Evolutionary conservation across 2,888 invertebrate genomes (phyloP), one percentile per base, ranked within the genome.

Genomic region (Colostygia pectinataria): DNA sequence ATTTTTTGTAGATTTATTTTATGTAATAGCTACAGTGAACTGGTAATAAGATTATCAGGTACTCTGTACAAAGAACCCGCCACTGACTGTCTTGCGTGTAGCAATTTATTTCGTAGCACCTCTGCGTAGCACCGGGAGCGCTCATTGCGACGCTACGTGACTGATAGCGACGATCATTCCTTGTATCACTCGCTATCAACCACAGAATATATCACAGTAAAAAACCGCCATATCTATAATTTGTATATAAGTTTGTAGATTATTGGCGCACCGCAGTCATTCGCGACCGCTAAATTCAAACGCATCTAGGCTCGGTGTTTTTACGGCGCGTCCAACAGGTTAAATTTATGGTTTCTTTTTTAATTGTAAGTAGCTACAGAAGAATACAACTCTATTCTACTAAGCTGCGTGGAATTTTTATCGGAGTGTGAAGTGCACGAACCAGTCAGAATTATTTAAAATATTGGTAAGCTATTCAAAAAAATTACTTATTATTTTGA

Each of bases 241-340:
- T 48, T 44, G 60, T 71, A 71, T 69, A 72, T 61, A 71, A 65
- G 32, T 46, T 56, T 39, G 58, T 48, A 42, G 53, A 55, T 58
- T 63, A 61, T 45, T 48, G 60, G 48, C 51, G 59, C 34, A 24
- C 38, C 58, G 61, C 70, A 73, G 68, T 71, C 66, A 59, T 62
- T 55, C 63, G 60, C 59, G 60, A 56, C 53, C 42, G 42, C 51
- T 61, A 57, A 57, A 59, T 63, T 57, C 49, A 66, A 55, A 46
- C 59, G 57, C 62, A 55, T 45, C 63, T 2, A 1, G n/a, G n/a
- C 41, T 47, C 42, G 36, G 38, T 42, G 56, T 33, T 2, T 10
- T 10, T 10, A 10, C 27, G 28, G 36, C 20, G 34, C 9, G 32
- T n/a, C n/a, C 40, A 23, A 24, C 15, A 14, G 24, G 15, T 32